Base-by-base conservation (phyloP, 2,888 invertebrate genomes). In the Microctonus aethiopoides region DNA sequence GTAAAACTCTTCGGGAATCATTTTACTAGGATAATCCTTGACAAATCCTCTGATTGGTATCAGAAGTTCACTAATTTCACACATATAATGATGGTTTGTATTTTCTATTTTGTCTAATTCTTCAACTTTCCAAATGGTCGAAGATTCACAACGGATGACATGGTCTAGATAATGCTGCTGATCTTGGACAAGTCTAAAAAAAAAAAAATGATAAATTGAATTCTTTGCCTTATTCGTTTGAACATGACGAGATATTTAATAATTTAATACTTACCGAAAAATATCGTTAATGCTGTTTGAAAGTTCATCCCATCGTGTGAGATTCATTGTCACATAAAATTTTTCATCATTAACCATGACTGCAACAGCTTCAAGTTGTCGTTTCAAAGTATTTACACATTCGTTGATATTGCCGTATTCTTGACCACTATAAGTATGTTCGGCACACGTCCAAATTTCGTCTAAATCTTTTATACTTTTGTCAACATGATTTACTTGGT, bases 231-330 rank as follows among this genome's bases (percentile, higher is more conserved):
- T n/a, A n/a, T n/a, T n/a, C n/a, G n/a, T n/a, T n/a, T n/a, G n/a
- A n/a, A n/a, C n/a, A n/a, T n/a, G n/a, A n/a, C n/a, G 29, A 29
- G 7, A 29, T 29, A 7, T 29, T 29, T 7, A 5, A 29, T 29
- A 29, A 60, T 59, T 65, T 46, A 24, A 13, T 41, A 36, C 89
- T 70, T 88, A 87, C 76, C 87, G 85, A 60, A 86, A 88, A n/a
- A 92, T 87, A 75, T 88, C 90, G 52, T 91, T 88, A 2, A 92
- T 89, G 26, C 91, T 90, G 13, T 90, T 88, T 68, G 92, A 85
- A 81, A 94, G 94, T 77, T 91, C 91, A 51, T 91, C 89, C 94
- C 94, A 94, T 77, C 91, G 91, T 64, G 89, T 89, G 74, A 93
- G 88, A 80, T 91, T 90, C 67, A 87, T 88, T 68, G 72, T 81